phyloP scores from a whole-genome alignment of 2,113 vertebrate species.

The Solenodon paradoxus region DNA sequence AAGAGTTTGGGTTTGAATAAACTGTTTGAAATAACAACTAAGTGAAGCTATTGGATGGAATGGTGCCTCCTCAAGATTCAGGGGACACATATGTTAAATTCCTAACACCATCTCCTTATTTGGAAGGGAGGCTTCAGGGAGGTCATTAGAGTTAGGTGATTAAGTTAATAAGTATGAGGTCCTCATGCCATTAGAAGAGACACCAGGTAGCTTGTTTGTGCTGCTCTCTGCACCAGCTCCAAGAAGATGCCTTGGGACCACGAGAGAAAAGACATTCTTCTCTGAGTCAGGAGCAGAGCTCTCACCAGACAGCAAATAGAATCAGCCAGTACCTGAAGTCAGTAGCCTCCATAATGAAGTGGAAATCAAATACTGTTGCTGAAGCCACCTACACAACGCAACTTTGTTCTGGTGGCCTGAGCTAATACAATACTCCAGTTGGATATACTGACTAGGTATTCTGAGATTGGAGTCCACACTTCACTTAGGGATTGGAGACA shows the following conservation, averaged over 20 bases:
- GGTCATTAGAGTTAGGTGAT: not conserved
- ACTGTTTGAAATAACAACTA: not conserved
- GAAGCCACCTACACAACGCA: not conserved
- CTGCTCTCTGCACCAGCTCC: not conserved
- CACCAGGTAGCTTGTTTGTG: fast-evolving
- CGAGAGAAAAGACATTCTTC: not conserved
- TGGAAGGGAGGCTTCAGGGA: not conserved
- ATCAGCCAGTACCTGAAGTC: not conserved
- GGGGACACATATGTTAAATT: not conserved
- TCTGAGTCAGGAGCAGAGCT: not conserved
- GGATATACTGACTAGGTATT: not conserved
- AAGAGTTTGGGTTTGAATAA: not conserved
- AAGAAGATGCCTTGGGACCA: not conserved
- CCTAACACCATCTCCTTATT: not conserved
- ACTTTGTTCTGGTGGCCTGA: not conserved
- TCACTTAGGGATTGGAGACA: not conserved
- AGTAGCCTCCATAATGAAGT: too few species aligned
- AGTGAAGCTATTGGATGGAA: not conserved
- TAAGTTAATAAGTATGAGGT: not conserved
- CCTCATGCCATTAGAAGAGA: not conserved
- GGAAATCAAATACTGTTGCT: not conserved
- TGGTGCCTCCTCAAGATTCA: not conserved
- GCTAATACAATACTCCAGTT: not conserved
- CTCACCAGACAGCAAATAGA: not conserved
- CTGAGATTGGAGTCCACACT: not conserved